Evolutionary conservation across 37 sponge, comb jelly and placozoan species (phyloP), one percentile per base, ranked within the genome.

Genomic region (Hexactinellida sp.): DNA sequence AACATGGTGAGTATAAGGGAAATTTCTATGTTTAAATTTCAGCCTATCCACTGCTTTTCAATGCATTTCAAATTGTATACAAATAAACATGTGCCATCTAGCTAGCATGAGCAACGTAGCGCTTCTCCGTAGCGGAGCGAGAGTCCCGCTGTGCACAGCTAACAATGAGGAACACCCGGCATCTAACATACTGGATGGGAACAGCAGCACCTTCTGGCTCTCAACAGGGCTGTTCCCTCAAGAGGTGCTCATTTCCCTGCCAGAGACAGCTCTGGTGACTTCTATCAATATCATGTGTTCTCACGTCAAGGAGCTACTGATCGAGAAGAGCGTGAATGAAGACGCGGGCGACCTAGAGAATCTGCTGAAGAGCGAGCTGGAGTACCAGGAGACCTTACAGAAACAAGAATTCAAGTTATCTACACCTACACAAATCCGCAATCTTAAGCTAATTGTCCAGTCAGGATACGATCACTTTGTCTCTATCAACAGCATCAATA

Each of bases 371-470:
- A 63, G 76, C 13, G 76, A 63, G 34, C 76, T 63, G 32, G 76
- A 63, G 76, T 63, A 32, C 76, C 76, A 63, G 30, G 76, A 63
- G 76, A 63, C 76, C 21, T 63, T n/a, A 63, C 76, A 63, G 76
- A 63, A n/a, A 63, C 76, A 63, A 63, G 76, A 63, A 28, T 63
- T 63, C 76, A 63, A 63, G 76, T 63, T 63, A n/a, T 25, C 76
- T 63, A 63, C 19, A 21, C 76, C 76, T 25, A 63, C 76, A 25
- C 76, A 32, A 7, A 63, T 63, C 76, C 76, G 76, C 13, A 7
- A 63, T 28, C 3, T 63, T 23, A 63, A 63, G 30, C 34, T 63
- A 23, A 63, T 63, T 32, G 13, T 63, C 3, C 76, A 25, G 34
- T 63, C 76, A 21, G 76, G 76, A 63, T 63, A 63, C 30, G 76